Evolutionary conservation across 2,113 vertebrate genomes (phyloP).

Genomic region (Cinclus mexicanus): DNA sequence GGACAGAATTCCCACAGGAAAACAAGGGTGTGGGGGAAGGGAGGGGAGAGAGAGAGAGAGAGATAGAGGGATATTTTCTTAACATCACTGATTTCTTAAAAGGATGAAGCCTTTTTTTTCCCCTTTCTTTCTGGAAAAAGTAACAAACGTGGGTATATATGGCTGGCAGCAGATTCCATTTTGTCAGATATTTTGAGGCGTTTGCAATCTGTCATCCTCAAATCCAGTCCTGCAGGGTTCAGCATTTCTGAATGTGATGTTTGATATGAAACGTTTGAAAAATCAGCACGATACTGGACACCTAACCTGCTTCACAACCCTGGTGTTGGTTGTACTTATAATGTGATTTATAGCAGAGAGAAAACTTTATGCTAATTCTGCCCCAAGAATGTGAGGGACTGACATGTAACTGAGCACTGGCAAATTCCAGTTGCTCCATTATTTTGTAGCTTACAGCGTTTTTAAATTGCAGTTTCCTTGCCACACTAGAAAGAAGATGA

Average conservation of each 20-base stretch:
- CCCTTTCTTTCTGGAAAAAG: neutral
- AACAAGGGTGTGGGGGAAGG: rapidly evolving
- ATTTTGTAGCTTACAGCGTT: neutral
- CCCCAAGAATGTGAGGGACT: neutral
- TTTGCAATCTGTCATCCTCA: neutral
- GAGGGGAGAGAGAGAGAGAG: too few species aligned
- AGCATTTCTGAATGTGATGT: neutral
- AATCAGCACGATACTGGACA: neutral
- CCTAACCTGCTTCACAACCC: neutral
- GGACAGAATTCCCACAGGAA: neutral
- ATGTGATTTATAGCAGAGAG: neutral
- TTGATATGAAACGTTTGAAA: neutral
- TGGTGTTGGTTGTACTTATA: neutral
- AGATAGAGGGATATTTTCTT: neutral
- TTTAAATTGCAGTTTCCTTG: neutral
- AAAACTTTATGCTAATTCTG: neutral
- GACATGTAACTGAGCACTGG: neutral
- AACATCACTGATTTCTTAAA: neutral
- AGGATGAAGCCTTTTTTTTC: neutral
- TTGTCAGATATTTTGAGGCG: neutral
- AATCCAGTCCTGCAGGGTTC: neutral
- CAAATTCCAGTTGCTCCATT: neutral
- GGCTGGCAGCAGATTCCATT: neutral
- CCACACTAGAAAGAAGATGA: neutral
- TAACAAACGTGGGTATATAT: rapidly evolving